phyloP scores from a whole-genome alignment of 2,113 vertebrate genomes.

The Danionella cerebrum region DNA sequence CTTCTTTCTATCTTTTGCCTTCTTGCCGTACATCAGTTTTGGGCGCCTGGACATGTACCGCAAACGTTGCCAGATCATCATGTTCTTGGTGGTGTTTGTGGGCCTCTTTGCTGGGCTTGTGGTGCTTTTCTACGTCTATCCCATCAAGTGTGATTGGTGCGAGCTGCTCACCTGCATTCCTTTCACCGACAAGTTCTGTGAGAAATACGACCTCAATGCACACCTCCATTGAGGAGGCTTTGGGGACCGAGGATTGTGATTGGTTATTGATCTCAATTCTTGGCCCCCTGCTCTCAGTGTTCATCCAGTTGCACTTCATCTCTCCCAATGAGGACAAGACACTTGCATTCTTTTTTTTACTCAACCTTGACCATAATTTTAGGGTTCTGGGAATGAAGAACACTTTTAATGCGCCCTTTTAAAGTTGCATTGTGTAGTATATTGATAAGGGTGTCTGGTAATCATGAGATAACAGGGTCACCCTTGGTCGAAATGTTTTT shows the following conservation, averaged over 20 bases:
- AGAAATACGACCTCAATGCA: conserved; percentile 95
- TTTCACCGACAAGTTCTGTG: conserved; percentile 98
- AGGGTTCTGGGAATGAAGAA: conserved; percentile 34
- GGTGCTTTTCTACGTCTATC: conserved; percentile 91
- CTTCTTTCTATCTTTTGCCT: conserved; percentile 95
- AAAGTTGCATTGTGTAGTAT: conserved; percentile 41
- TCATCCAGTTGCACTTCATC: conserved; percentile 6
- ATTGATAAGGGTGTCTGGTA: conserved; percentile 42
- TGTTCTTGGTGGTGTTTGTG: conserved; percentile 85
- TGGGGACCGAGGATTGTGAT: conserved; percentile 28
- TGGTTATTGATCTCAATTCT: conserved; percentile 10
- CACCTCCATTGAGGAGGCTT: conserved; percentile 82
- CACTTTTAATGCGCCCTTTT: conserved; percentile 35
- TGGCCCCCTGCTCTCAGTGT: conserved; percentile 16
- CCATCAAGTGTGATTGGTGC: conserved; percentile 93
- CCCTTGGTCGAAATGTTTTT: conserved; percentile 38
- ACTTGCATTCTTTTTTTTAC: conserved; percentile 50
- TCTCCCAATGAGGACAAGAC: conserved; percentile 45
- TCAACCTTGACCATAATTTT: conserved; percentile 38
- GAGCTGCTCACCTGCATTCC: conserved; percentile 97
- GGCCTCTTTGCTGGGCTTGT: conserved; percentile 91
- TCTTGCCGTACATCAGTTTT: conserved; percentile 97
- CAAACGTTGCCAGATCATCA: conserved; percentile 93
- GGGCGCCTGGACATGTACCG: conserved; percentile 94
- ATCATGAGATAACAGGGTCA: conserved; percentile 41